Evolutionary conservation across 2,888 invertebrate species (phyloP).

Genomic region (Chromoteleia sp.): DNA sequence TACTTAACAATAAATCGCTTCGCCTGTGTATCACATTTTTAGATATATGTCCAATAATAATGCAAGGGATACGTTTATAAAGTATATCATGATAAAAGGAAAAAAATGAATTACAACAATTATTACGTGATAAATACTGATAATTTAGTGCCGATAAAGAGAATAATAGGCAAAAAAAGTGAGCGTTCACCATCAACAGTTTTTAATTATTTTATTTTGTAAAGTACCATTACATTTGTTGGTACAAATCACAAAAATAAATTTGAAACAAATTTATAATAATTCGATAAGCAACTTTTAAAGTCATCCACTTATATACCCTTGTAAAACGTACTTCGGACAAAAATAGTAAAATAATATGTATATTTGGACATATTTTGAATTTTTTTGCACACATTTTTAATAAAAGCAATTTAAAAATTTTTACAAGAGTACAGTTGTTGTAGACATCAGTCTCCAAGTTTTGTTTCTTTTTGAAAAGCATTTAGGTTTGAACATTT

Average conservation of each 20-base stretch:
- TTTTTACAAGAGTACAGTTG: neutral
- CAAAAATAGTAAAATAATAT: neutral
- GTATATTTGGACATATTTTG: too few relatives aligned
- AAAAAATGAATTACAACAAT: too few relatives aligned
- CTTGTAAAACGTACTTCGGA: neutral
- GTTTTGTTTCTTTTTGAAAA: conserved; percentile 5
- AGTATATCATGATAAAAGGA: too few relatives aligned
- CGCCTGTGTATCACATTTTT: neutral
- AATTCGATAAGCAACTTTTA: neutral
- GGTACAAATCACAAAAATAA: conserved; percentile 20
- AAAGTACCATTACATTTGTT: conserved; percentile 13
- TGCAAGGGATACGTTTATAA: neutral
- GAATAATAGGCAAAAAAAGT: neutral
- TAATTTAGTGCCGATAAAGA: too few relatives aligned
- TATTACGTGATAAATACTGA: too few relatives aligned
- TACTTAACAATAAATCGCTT: conserved; percentile 15
- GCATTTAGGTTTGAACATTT: neutral
- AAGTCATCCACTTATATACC: neutral
- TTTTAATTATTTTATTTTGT: conserved; percentile 1
- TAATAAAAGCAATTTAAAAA: neutral
- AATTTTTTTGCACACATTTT: neutral
- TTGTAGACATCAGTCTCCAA: conserved; percentile 23
- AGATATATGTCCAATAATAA: neutral
- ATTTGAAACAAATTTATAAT: neutral
- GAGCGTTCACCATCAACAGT: neutral